Percentiles rank a stretch among this genome's conserved stretches.
phyloP scores from a whole-genome alignment of 1,140 invertebrate species.

The Procambarus clarkii region DNA sequence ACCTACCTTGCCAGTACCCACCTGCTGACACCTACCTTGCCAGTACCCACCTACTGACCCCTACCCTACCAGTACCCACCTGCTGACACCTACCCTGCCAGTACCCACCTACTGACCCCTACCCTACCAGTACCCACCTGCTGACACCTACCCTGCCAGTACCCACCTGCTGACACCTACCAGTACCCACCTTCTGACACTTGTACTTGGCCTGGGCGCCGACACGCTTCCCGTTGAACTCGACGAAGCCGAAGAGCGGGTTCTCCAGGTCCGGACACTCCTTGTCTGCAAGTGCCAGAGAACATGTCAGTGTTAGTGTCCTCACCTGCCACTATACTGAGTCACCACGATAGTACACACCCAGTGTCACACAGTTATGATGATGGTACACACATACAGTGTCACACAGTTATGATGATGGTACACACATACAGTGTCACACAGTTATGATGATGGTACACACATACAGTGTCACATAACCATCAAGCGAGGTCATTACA shows the following conservation, averaged over 20 bases:
- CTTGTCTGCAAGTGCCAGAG: slow-evolving; percentile 25
- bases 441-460: no score
- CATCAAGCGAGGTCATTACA: no score
- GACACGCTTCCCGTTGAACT: slow-evolving; percentile 38
- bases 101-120: not conserved
- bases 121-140: not conserved
- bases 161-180: slow-evolving; percentile 54
- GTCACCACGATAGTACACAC: no score
- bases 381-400: no score
- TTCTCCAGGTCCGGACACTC: slow-evolving; percentile 52
- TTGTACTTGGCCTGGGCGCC: slow-evolving; percentile 48
- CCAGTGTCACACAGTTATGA: no score
- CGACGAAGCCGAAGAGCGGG: slow-evolving; percentile 57
- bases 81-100: not conserved
- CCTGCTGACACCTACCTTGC: not conserved
- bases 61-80: not conserved
- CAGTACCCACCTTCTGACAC: slow-evolving; percentile 47
- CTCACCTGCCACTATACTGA: no score
- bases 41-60: no score
- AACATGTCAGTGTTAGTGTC: no score
- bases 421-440: no score
- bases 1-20: not conserved
- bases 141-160: not conserved
- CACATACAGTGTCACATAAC: no score
- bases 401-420: no score